Base-by-base conservation (phyloP, 2,797 vertebrate genomes). In the Mastacembelus armatus region DNA sequence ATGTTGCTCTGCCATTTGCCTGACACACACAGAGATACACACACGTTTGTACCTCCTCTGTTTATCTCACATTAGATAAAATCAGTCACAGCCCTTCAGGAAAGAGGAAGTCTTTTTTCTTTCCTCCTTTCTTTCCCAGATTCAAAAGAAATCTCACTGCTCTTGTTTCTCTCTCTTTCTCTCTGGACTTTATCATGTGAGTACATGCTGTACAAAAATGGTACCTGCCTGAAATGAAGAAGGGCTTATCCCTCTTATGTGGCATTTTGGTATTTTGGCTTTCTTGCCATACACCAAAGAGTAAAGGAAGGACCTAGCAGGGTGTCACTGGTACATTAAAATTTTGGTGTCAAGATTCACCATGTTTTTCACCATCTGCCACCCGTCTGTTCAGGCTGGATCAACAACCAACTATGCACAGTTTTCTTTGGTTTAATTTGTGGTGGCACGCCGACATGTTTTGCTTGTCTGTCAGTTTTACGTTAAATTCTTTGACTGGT, bases 31-130 rank as follows among this genome's bases (percentile, higher is more conserved):
- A 39, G 24, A 40, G 7, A 44, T 24, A 29, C 21, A 18, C 6
- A 26, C 52, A 33, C 30, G 40, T 40, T 24, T 6, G 26, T 43
- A 4, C 51, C 58, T 70, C 36, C 32, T 49, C 35, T 35, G 49
- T 75, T 80, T 74, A 72, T 68, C 70, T 77, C 62, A 39, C 50
- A 35, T 71, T 48, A 55, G 66, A 80, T 85, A 8, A 71, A 77
- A 77, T 77, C 67, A 47, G 50, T 55, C 63, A 66, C 54, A 64
- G 33, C 27, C 49, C 21, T 56, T 66, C 33, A 29, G 44, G 38
- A 75, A 66, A 59, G 29, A 65, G 26, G 42, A 60, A 24, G 24
- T 50, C 12, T 57, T 54, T 60, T 60, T 47, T 42, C 18, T 45
- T 19, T 22, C 18, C n/a, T 43, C 65, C 26, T 59, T 66, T 60